Evolutionary conservation across 1,140 invertebrate species (phyloP), one percentile per base, ranked within the genome.

Genomic region (Camponotus floridanus): DNA sequence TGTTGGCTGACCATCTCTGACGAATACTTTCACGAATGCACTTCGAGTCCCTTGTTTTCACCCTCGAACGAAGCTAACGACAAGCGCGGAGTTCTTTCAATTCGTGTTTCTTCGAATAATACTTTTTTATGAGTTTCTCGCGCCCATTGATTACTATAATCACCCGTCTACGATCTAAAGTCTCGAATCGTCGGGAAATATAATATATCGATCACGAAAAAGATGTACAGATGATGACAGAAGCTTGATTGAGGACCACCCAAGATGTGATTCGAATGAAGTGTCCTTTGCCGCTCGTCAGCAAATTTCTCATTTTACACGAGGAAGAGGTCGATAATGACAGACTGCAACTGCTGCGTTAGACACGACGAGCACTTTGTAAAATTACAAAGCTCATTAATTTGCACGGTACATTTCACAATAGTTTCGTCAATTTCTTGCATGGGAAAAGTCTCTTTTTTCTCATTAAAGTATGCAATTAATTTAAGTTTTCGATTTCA

Each of bases 1-100:
- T 92, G 91, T 94, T 94, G 94, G 91, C 94, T 94, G 87, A 94
- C 94, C 94, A 94, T 94, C 59, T 94, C 91, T 91, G 81, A 90
- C 73, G 65, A 42, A 88, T 91, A 36, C 79, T 79, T 68, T 70
- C 84, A 31, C 73, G 36, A 85, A 86, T 57, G n/a, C 62, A 65
- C 51, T 65, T n/a, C 42, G 55, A 48, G 76, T 62, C 83, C 39
- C 61, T 70, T 59, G 42, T 45, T 76, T 51, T 65, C 36, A 39
- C 42, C 2, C n/a, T 39, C 73, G 39, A 51, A 3, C 42, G 48
- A 55, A 51, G 55, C 31, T 73, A 48, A 45, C 73, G 61, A 84
- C 45, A 71, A 31, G 7, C 15, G 9, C 1, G 55, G 55, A 15
- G 9, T 57, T 51, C 36, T 18, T 18, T 13, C 51, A 26, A 21